Evolutionary conservation across 2,113 vertebrate genomes (phyloP).

Genomic region (Ceratotherium simum): DNA sequence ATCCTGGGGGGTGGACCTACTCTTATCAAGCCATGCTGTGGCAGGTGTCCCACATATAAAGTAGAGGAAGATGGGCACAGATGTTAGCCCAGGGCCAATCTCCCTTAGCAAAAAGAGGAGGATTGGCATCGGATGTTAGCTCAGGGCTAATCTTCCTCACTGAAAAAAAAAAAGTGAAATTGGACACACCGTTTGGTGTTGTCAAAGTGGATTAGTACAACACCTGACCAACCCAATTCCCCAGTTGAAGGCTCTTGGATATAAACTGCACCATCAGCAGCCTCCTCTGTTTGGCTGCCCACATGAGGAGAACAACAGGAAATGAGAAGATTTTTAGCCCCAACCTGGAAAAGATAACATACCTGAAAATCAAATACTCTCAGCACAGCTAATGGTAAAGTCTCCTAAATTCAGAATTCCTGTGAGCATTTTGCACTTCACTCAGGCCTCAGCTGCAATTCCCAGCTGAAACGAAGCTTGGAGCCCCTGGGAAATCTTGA

Average conservation of each 20-base stretch:
- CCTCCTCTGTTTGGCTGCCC: background rate
- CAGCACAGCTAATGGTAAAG: background rate
- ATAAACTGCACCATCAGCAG: no score
- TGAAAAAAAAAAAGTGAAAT: no score
- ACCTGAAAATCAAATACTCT: background rate
- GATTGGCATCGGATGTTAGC: no score
- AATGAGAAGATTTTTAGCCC: no score
- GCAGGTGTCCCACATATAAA: no score
- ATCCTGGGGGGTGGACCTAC: no score
- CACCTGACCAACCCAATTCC: background rate
- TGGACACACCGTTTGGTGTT: fast-evolving
- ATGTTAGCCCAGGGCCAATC: no score
- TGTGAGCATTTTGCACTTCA: fast-evolving
- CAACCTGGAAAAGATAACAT: background rate
- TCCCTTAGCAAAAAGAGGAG: no score
- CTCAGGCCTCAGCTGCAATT: background rate
- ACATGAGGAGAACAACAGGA: background rate
- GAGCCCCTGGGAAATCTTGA: background rate
- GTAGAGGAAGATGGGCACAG: no score
- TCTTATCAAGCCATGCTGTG: no score
- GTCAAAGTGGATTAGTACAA: background rate
- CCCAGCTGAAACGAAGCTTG: no score
- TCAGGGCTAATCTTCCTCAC: no score
- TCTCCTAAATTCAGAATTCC: background rate
- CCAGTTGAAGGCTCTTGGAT: background rate